Conservation (phyloP, 2,888 invertebrate genomes). For the Brassicogethes aeneus region DNA sequence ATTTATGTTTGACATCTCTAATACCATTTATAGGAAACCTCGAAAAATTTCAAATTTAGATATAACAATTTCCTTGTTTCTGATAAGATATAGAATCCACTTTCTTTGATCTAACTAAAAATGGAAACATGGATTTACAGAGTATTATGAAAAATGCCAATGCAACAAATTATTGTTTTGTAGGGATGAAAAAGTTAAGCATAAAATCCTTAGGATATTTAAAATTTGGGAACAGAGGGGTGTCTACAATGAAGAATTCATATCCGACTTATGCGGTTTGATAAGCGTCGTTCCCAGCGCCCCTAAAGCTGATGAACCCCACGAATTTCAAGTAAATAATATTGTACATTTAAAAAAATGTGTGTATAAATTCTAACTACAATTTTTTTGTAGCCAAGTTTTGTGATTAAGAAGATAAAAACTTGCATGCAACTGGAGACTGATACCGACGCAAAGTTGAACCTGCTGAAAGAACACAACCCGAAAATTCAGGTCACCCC, state of each 20-base stretch:
- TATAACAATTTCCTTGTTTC: too few species aligned
- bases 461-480: conserved; percentile 57
- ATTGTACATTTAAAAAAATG: not conserved
- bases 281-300: conserved; percentile 69
- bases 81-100: too few species aligned
- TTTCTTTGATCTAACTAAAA: too few species aligned
- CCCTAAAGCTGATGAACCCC: conserved; percentile 55
- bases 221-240: conserved; percentile 93
- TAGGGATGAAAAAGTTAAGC: conserved; percentile 85
- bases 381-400: conserved; percentile 58
- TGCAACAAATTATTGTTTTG: too few species aligned
- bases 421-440: conserved; percentile 64
- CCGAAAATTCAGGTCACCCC: conserved; percentile 57
- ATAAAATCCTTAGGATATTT: conserved; percentile 81
- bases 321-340: conserved; percentile 63
- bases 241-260: conserved; percentile 83
- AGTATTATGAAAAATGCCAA: too few species aligned
- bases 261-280: conserved; percentile 76
- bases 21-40: too few species aligned
- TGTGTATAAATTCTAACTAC: too few species aligned
- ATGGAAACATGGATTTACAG: too few species aligned
- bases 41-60: too few species aligned
- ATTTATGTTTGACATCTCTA: too few species aligned
- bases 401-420: conserved; percentile 65
- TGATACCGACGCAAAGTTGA: conserved; percentile 64